A percentile compares a stretch with the other conserved stretches of the same genome.
Evolutionary conservation across 2,113 vertebrate species (phyloP).

Genomic region (Pseudolaguvia tuberculata): DNA sequence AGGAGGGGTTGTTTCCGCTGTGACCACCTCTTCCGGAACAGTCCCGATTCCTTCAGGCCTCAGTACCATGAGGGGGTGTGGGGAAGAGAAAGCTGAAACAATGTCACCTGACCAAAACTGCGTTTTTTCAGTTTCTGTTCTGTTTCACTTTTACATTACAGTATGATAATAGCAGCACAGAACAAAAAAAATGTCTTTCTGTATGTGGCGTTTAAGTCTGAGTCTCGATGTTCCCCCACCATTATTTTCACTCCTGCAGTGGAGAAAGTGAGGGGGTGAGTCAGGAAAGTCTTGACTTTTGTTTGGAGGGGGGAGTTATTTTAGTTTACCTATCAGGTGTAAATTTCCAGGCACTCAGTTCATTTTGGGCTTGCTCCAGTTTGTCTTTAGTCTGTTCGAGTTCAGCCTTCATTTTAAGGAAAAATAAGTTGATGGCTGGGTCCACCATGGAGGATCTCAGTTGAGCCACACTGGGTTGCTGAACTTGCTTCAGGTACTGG

Average conservation of each 20-base stretch:
- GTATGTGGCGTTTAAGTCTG: slow-evolving; percentile 92
- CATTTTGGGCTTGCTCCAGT: slow-evolving; percentile 99
- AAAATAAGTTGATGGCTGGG: slow-evolving; percentile 99
- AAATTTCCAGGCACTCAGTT: slow-evolving; percentile 99
- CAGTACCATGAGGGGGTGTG: slow-evolving; percentile 85
- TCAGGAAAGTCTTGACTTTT: slow-evolving; percentile 98
- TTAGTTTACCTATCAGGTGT: slow-evolving; percentile 99
- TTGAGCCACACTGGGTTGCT: slow-evolving; percentile 96
- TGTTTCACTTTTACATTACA: slow-evolving; percentile 69
- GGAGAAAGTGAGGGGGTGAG: slow-evolving; percentile 91
- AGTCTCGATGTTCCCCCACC: slow-evolving; percentile 90
- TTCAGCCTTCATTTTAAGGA: slow-evolving; percentile 99
- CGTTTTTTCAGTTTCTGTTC: slow-evolving; percentile 88
- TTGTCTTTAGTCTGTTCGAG: slow-evolving; percentile 99
- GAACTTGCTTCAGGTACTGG: slow-evolving; percentile 99
- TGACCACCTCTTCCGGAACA: slow-evolving; percentile 96
- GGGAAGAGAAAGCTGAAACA: slow-evolving; percentile 94
- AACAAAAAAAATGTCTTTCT: slow-evolving; percentile 74
- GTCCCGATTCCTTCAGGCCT: slow-evolving; percentile 92
- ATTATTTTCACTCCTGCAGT: slow-evolving; percentile 93
- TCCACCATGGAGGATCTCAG: slow-evolving; percentile 98
- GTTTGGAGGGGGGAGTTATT: slow-evolving; percentile 85
- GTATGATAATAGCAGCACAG: slow-evolving; percentile 77
- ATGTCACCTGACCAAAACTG: slow-evolving; percentile 89
- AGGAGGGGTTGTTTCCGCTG: slow-evolving; percentile 72